phyloP scores from a whole-genome alignment of 2,113 vertebrate genomes.

The Orthochromis indermauri region DNA sequence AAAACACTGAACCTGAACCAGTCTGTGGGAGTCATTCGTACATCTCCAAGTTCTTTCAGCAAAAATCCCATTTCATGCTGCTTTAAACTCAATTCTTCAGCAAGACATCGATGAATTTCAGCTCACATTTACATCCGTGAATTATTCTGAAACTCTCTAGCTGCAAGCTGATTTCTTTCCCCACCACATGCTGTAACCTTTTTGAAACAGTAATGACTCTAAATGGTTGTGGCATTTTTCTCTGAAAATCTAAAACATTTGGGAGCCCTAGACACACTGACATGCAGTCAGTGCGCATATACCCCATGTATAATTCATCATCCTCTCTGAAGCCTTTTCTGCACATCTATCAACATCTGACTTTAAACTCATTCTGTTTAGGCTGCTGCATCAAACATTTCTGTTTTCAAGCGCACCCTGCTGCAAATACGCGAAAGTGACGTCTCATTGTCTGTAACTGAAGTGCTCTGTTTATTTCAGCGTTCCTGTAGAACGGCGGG shows the following conservation, averaged over 20 bases:
- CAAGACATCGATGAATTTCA: not conserved
- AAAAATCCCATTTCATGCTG: not conserved
- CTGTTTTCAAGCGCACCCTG: not conserved
- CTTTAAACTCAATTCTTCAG: not conserved
- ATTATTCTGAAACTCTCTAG: not conserved
- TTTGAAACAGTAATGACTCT: constrained; percentile 6
- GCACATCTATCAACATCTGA: not conserved
- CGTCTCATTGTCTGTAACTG: not conserved
- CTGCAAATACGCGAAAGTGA: not conserved
- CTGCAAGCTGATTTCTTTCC: not conserved
- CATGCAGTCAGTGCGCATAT: not conserved
- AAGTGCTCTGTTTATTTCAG: not conserved
- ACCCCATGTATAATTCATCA: constrained; percentile 16
- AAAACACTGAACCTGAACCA: not conserved
- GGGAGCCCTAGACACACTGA: not conserved
- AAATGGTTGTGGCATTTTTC: not conserved
- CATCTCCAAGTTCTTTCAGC: not conserved
- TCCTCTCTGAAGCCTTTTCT: not conserved
- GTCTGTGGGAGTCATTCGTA: not conserved
- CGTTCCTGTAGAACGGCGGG: not conserved
- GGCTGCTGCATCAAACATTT: not conserved
- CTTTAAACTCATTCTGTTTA: not conserved
- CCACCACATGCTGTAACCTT: not conserved
- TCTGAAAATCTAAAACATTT: not conserved
- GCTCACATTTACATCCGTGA: not conserved